A percentile compares a stretch with the other conserved stretches of the same genome.
These are phyloP conservation scores for Brachionus rotundiformis DNA, from an alignment of 1,140 invertebrate genomes.

Conservation along the genomic window DNA sequence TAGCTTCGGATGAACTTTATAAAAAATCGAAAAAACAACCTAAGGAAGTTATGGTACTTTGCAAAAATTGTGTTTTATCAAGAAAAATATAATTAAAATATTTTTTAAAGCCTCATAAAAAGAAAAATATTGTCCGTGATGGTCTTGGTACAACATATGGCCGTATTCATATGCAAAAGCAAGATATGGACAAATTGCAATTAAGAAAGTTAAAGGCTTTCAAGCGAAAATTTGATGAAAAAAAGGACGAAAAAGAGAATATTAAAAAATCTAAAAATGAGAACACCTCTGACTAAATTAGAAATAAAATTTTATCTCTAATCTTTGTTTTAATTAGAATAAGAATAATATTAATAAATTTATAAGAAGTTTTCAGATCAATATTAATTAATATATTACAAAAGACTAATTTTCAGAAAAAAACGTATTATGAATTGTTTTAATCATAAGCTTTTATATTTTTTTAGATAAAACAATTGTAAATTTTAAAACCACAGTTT, in stretches of 20 bases:
- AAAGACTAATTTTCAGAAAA: too few species aligned
- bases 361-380: too few species aligned
- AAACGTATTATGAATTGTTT: too few species aligned
- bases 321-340: background rate
- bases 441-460: too few species aligned
- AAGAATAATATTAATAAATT: too few species aligned
- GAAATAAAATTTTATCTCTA: background rate
- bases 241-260: background rate
- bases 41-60: conserved; percentile 73
- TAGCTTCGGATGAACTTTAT: conserved; percentile 86
- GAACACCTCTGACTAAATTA: background rate
- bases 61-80: background rate
- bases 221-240: conserved; percentile 55
- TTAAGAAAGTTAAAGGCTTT: conserved; percentile 91
- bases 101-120: conserved; percentile 71
- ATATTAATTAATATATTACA: too few species aligned
- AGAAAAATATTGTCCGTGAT: conserved; percentile 87
- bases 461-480: too few species aligned
- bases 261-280: conserved; percentile 4
- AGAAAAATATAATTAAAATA: conserved; percentile 35
- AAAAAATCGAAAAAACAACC: conserved; percentile 82
- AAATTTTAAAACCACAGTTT: too few species aligned
- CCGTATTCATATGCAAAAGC: conserved; percentile 85
- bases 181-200: conserved; percentile 81
- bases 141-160: conserved; percentile 84